These are phyloP conservation scores for Eupithecia inturbata DNA, from an alignment of 2,888 invertebrate genomes.

Conservation along the genomic window DNA sequence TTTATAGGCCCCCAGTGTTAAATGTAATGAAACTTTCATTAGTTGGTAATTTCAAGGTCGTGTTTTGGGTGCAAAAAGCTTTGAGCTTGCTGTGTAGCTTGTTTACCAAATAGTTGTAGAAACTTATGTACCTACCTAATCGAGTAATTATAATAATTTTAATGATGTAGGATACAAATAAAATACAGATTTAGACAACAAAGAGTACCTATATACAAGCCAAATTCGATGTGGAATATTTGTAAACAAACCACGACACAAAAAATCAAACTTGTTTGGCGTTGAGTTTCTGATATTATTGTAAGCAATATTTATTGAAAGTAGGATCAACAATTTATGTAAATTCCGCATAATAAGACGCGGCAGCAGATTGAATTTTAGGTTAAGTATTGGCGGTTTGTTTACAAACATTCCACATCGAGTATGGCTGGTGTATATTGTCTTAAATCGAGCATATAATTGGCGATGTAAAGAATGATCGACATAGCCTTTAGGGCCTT, in stretches of 20 bases:
- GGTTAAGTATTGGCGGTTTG: no score
- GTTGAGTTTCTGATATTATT: no score
- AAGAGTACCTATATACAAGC: neutral
- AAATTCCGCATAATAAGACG: no score
- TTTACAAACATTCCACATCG: no score
- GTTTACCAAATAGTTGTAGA: constrained; percentile 9
- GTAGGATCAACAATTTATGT: no score
- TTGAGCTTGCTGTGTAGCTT: constrained; percentile 18
- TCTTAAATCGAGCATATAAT: neutral
- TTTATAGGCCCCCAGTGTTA: constrained; percentile 8
- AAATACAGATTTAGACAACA: neutral
- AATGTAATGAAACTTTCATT: neutral
- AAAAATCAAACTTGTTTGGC: no score
- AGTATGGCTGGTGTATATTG: no score
- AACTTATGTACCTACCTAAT: neutral
- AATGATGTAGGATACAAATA: neutral
- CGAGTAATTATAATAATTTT: neutral
- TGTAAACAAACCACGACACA: no score
- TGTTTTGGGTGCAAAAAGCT: constrained; percentile 5
- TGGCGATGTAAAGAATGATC: neutral
- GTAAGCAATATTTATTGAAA: no score
- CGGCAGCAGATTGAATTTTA: no score
- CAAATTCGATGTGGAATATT: no score
- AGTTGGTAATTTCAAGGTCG: neutral
- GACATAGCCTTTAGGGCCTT: neutral